Base-by-base conservation (phyloP, 23 tunicate species). In the Botrylloides violaceus region DNA sequence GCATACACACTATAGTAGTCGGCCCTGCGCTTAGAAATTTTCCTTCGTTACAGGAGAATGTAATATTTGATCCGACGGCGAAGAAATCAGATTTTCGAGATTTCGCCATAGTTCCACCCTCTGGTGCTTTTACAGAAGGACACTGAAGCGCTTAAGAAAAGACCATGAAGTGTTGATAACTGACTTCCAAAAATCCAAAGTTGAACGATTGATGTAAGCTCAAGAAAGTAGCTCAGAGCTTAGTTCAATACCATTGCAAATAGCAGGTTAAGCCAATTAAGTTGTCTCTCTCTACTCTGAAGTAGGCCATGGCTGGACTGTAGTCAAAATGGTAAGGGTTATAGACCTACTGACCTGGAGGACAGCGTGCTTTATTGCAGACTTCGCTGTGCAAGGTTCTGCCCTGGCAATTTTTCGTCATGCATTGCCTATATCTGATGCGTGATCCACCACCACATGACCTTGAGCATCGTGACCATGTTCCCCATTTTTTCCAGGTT, bases 401-500 rank as follows among this genome's bases (percentile, higher is more conserved):
- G 18, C 74, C 74, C 12, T 39, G 3, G 47, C 74, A 68, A 43
- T 68, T 68, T 26, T 68, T 68, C 21, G 43, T 36, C 9, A 30
- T 56, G 28, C 74, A 68, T n/a, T 19, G 20, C 26, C 74, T 39
- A 4, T 24, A 4, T 43, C 74, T 37, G 0, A 12, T 15, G 28
- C 19, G 43, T 23, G 25, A 12, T 36, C 74, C 74, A 4, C 57
- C 49, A 4, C 74, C 74, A 22, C 74, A 68, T 9, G 32, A 35
- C 37, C 12, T 28, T 6, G 74, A 36, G 26, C 74, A 68, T 15
- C 31, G 21, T 9, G 56, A 37, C 58, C 38, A 68, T 18, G 58
- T 4, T 36, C 25, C 74, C 74, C 74, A 68, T 1, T 39, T 37
- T 19, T 39, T 32, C 74, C 74, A 68, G 18, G 58, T 68, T 22